Evolutionary conservation across 2,797 vertebrate genomes (phyloP).

Genomic region (Fratercula arctica): DNA sequence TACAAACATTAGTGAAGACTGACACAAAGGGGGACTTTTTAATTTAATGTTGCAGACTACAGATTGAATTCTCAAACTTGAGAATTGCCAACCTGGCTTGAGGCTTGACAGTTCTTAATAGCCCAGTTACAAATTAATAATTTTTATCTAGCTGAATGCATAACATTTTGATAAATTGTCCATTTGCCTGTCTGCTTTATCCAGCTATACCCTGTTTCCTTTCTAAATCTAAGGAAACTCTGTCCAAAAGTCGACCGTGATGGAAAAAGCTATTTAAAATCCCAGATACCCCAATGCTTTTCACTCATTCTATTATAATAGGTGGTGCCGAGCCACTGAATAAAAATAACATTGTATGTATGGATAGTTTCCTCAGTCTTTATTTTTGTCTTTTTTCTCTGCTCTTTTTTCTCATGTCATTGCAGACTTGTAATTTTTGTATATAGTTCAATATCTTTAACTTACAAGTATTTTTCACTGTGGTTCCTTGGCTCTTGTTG

Average conservation of each 20-base stretch:
- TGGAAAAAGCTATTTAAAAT: conserved; percentile 6
- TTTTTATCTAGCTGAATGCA: conserved; percentile 38
- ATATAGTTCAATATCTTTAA: background rate
- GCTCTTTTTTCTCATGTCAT: background rate
- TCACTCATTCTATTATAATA: background rate
- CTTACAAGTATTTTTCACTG: background rate
- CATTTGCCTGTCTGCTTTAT: conserved; percentile 30
- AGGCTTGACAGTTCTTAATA: conserved; percentile 53
- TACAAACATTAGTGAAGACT: conserved; percentile 28
- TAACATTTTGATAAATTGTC: conserved; percentile 49
- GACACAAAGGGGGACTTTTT: background rate
- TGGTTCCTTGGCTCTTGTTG: background rate
- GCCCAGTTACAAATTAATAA: conserved; percentile 33
- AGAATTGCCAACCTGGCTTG: conserved; percentile 26
- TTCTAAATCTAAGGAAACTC: conserved; percentile 4
- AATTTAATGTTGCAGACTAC: conserved; percentile 37
- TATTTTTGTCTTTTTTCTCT: background rate
- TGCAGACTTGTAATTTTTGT: background rate
- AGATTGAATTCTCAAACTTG: conserved; percentile 52
- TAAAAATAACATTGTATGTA: background rate
- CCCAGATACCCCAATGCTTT: background rate
- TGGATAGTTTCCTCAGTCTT: background rate
- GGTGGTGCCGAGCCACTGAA: background rate
- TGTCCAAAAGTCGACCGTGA: background rate
- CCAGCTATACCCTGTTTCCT: background rate